Conservation (phyloP, 2,797 vertebrate species). For the Galaxias olidus region DNA sequence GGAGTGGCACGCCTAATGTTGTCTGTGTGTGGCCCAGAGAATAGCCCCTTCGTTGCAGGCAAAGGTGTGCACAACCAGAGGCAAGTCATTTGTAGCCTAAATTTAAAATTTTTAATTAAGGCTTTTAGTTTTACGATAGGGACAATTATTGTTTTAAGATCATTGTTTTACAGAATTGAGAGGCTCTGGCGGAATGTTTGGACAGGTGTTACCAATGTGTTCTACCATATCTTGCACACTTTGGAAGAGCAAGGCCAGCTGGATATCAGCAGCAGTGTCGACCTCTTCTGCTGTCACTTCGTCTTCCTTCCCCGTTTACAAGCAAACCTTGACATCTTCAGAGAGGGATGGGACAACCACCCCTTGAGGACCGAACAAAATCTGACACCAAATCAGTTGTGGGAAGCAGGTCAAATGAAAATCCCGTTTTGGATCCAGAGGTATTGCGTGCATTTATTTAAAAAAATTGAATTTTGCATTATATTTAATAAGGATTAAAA, state of each 20-base stretch:
- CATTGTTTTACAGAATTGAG: conserved; percentile 3
- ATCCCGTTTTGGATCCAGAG: background rate
- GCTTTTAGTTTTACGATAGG: no score
- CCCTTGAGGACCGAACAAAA: conserved; percentile 2
- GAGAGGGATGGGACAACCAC: conserved; percentile 6
- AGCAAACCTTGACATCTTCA: background rate
- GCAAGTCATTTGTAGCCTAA: background rate
- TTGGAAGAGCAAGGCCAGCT: background rate
- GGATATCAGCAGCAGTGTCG: background rate
- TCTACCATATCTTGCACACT: conserved; percentile 5
- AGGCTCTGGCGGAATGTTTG: conserved; percentile 3
- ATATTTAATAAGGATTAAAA: background rate
- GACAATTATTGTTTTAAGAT: no score
- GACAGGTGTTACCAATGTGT: background rate
- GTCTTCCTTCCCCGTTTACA: conserved; percentile 7
- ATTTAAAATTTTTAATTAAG: no score
- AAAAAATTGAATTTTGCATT: background rate
- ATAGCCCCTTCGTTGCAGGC: conserved; percentile 5
- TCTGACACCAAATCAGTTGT: conserved; percentile 14
- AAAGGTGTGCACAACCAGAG: conserved; percentile 12
- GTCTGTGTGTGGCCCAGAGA: conserved; percentile 2
- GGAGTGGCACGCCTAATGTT: conserved; percentile 10
- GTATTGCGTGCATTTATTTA: no score
- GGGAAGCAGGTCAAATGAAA: background rate
- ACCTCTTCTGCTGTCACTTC: conserved; percentile 11